Conservation (phyloP, 2,888 invertebrate species). For the Julus scanicus region DNA sequence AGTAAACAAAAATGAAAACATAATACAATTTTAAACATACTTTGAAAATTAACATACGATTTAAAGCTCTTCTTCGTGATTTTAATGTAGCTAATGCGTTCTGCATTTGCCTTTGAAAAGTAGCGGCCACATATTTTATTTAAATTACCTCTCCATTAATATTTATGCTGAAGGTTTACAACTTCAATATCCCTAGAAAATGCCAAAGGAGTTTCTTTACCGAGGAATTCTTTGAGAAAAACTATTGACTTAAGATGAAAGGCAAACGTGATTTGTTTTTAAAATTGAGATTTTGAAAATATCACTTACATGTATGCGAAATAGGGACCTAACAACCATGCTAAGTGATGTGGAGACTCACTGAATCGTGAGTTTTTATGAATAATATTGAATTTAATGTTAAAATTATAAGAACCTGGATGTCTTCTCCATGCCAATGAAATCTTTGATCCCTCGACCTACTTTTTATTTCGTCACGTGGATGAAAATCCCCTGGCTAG, state of each 20-base stretch:
- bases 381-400: background rate
- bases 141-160: conserved; percentile 2
- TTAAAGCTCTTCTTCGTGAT: conserved; percentile 7
- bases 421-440: background rate
- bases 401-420: background rate
- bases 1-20: conserved; percentile 40
- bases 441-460: background rate
- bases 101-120: conserved; percentile 14
- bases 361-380: background rate
- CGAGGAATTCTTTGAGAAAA: background rate
- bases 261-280: conserved; percentile 30
- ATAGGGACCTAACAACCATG: too few relatives aligned
- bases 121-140: conserved; percentile 16
- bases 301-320: background rate
- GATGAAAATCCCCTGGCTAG: too few relatives aligned
- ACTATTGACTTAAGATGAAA: background rate
- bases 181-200: background rate
- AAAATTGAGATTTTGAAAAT: background rate
- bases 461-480: too few relatives aligned
- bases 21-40: conserved; percentile 20
- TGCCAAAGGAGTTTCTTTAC: background rate
- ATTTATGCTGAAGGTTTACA: background rate
- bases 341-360: too few relatives aligned
- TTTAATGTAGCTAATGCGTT: conserved; percentile 37
- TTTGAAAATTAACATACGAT: conserved; percentile 14